Evolutionary conservation across 2,113 vertebrate species (phyloP), one percentile per base, ranked within the genome.

Genomic region (Psittacula cyanocephala): DNA sequence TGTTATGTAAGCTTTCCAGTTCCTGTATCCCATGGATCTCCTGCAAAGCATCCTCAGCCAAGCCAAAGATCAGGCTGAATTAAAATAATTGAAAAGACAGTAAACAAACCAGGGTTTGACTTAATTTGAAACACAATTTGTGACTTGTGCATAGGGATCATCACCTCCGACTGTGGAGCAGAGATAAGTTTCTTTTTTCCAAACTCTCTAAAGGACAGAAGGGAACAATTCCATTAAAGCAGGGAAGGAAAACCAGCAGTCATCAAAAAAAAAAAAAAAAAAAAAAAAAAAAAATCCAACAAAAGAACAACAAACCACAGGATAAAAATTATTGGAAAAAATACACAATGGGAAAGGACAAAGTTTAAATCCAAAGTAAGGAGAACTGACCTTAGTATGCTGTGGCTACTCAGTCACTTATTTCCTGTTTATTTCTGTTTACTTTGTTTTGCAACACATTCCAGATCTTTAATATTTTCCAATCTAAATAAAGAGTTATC

Each of bases 341-440:
- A 44, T 23, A n/a, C 25, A 27, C 24, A 46, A 19, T 65, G 52
- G n/a, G 62, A 92, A 71, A 92, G 52, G 35, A 39, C 44, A 76
- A 11, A 28, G 11, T 31, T 75, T 63, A 84, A 89, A 60, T 59
- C 31, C 76, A 91, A 81, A 86, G 69, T 20, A 28, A n/a, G 19
- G 22, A 17, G 8, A 94, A 47, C 37, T 82, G 94, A 80, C 74
- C 87, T 91, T 81, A 86, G 44, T 14, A 37, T 64, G 49, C 52
- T 81, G 25, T 75, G 49, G n/a, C 74, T 94, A 37, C 17, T 81
- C 4, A 4, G 59, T 60, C 59, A 44, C 44, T 75, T 63, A 71
- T 91, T 95, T 96, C 93, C 91, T 96, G 67, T 92, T 95, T 97
- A 68, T 75, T 91, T 92, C 25, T 79, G 50, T 88, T 81, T 82